Evolutionary conservation across 2,888 invertebrate species (phyloP).

Genomic region (Temnothorax ravouxi): DNA sequence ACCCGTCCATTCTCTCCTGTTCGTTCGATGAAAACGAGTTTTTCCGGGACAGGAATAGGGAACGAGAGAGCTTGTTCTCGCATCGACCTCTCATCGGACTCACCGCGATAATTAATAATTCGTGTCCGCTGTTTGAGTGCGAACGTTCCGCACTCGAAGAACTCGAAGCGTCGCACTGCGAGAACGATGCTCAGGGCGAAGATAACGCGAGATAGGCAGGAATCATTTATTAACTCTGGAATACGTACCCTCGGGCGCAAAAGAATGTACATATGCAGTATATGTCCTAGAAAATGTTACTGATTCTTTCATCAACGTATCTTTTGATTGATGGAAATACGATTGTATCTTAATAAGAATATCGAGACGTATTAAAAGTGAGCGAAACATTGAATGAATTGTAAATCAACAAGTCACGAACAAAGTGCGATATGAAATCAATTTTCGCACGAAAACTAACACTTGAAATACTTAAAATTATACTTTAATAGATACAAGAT

Average conservation of each 20-base stretch:
- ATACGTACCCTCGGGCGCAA: neutral
- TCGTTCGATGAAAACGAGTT: constrained; percentile 52
- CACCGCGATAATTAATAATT: constrained; percentile 71
- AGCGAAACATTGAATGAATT: neutral
- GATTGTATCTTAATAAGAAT: constrained; percentile 29
- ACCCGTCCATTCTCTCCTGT: constrained; percentile 4
- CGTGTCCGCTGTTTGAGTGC: constrained; percentile 62
- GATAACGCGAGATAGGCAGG: constrained; percentile 44
- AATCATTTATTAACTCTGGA: constrained; percentile 52
- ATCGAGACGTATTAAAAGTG: neutral
- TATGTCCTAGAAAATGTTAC: constrained; percentile 7
- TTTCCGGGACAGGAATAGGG: constrained; percentile 44
- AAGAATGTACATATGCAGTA: neutral
- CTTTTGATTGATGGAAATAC: constrained; percentile 5
- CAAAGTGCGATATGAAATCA: neutral
- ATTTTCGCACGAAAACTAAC: neutral
- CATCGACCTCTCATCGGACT: constrained; percentile 42
- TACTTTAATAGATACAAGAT: neutral
- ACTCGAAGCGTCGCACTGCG: constrained; percentile 33
- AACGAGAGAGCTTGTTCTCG: constrained; percentile 8
- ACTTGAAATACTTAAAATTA: neutral
- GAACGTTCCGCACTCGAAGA: constrained; percentile 30
- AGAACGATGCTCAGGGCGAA: constrained; percentile 34
- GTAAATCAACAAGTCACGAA: neutral
- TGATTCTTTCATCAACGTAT: neutral